Evolutionary conservation across 2,888 invertebrate species (phyloP), one percentile per base, ranked within the genome.

Genomic region (Amaurobius ferox): DNA sequence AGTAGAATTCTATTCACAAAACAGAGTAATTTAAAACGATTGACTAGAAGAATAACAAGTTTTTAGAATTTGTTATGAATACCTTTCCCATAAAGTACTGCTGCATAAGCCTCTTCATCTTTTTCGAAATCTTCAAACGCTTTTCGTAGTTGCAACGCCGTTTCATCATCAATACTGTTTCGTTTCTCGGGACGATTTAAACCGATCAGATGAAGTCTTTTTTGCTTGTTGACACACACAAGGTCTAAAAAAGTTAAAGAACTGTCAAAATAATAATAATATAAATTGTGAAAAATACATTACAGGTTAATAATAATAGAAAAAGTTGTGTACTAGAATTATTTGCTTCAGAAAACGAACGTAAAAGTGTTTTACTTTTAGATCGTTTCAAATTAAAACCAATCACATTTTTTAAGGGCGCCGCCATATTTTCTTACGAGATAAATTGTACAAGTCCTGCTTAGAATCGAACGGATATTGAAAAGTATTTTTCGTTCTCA

Each of bases 141-240:
- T 39, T 93, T 92, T 2, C 93, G 93, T 26, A 98, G 93, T 89
- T 94, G 92, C 39, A 92, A 90, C 0, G 96, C 94, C 2, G 96
- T 95, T 0, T 92, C 92, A 40, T 93, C 93, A 90, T 97, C 94
- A 0, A 98, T 93, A 89, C 96, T 95, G 92, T 98, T 98, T 61
- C 96, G 93, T 89, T 95, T 95, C 35, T 94, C 93, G 9, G 96
- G 96, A 11, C 97, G 93, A 91, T 98, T 98, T 83, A 98, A 95
- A 19, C 95, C 96, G 77, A 98, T 94, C 71, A 95, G 93, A 32
- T 94, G 95, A 13, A 97, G 92, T 35, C 93, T 91, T 9, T 94
- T 94, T 86, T 94, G 93, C 89, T 94, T 94, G 87, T 95, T 94
- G 3, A 94, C 90, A 1, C 94, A 76, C 7, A 94, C 91, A 26